Evolutionary conservation across 92 coral and sea anemone species (phyloP).

Genomic region (Actinernus sp.): DNA sequence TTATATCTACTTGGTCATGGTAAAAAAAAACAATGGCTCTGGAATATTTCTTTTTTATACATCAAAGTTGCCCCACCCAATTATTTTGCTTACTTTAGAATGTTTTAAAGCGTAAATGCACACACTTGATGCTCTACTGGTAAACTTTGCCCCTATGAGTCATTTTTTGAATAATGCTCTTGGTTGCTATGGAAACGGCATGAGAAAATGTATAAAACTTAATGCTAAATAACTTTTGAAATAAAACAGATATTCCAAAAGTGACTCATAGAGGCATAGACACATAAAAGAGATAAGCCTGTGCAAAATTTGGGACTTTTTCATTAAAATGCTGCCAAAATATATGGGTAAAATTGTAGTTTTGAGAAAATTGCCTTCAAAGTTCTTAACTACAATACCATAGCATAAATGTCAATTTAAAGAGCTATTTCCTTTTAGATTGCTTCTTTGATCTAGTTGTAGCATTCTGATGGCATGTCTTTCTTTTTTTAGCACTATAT

Average conservation of each 20-base stretch:
- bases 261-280: neutral
- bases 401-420: neutral
- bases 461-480: neutral
- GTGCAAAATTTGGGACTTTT: neutral
- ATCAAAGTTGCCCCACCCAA: conserved; percentile 8
- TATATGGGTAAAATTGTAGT: neutral
- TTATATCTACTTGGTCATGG: neutral
- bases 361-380: conserved; percentile 11
- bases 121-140: neutral
- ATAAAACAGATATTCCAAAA: neutral
- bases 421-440: neutral
- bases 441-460: neutral
- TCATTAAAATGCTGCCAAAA: neutral
- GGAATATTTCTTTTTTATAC: neutral
- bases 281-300: neutral
- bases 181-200: conserved; percentile 4
- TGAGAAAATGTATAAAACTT: neutral
- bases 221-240: neutral
- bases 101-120: neutral
- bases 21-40: neutral
- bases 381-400: no score
- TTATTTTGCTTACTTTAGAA: neutral
- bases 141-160: neutral
- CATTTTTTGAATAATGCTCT: neutral
- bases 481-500: neutral